Percentiles rank a stretch among this genome's conserved stretches.
phyloP scores from a whole-genome alignment of 2,113 vertebrate genomes.

The Halichoeres trimaculatus region DNA sequence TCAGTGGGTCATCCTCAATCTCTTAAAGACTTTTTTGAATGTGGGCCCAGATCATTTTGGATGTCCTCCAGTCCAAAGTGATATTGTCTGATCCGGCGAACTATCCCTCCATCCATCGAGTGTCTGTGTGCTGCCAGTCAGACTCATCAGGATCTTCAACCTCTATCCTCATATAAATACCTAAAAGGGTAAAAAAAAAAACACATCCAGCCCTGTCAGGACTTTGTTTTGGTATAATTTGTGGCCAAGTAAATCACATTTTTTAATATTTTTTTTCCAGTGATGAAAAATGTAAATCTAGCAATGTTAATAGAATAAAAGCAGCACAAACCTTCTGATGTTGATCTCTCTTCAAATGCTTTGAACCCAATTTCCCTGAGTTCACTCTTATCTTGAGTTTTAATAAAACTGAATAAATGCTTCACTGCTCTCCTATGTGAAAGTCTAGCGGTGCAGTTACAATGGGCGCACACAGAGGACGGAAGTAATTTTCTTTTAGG shows the following conservation, averaged over 20 bases:
- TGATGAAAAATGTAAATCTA: neutral
- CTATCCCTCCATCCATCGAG: slow-evolving; percentile 11
- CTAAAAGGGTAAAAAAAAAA: neutral
- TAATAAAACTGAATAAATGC: slow-evolving; percentile 1
- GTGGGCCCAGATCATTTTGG: slow-evolving; percentile 22
- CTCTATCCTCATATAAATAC: slow-evolving; percentile 3
- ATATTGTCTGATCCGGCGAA: slow-evolving; percentile 7
- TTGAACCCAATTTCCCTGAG: slow-evolving; percentile 8
- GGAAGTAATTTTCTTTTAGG: slow-evolving; percentile 44
- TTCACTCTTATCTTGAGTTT: slow-evolving; percentile 1
- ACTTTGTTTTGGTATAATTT: neutral
- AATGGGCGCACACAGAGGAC: slow-evolving; percentile 17
- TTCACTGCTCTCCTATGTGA: neutral
- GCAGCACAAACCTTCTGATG: neutral
- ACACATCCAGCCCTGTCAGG: neutral
- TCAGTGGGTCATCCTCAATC: slow-evolving; percentile 31
- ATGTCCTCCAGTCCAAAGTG: slow-evolving; percentile 15
- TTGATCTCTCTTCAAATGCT: neutral
- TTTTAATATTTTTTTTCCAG: neutral
- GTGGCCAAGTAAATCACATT: neutral
- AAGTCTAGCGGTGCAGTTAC: slow-evolving; percentile 4
- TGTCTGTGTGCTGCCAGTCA: slow-evolving; percentile 23
- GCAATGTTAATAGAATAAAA: neutral
- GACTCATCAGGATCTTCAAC: slow-evolving; percentile 6
- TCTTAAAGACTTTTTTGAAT: slow-evolving; percentile 26